Evolutionary conservation across 2,888 invertebrate species (phyloP), one percentile per base, ranked within the genome.

Genomic region (Ophonus ardosiacus): DNA sequence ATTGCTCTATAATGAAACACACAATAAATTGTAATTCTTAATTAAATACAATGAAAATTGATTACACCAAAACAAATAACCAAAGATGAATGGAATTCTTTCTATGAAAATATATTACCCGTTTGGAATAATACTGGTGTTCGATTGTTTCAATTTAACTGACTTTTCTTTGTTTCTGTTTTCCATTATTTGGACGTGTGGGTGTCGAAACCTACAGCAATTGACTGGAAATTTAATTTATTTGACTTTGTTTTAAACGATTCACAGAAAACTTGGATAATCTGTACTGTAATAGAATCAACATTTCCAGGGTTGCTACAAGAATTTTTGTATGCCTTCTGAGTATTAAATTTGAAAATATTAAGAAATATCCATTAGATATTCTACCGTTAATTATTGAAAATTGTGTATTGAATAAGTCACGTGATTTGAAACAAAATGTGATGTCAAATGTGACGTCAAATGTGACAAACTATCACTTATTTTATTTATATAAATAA

Each of bases 111-210:
- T 59, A 59, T 59, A 59, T 59, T 59, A 59, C 59, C 1, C 17
- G 17, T 59, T 17, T 59, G 3, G 59, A 59, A 51, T 51, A 51
- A 51, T 51, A 51, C 13, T 59, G 17, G 2, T 59, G 59, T 59
- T 17, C 59, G 7, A 59, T 15, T 17, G 59, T 15, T 17, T 59
- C 18, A 59, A 59, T 59, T 59, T 7, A 17, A 7, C 59, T 17
- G 59, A 59, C 59, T 59, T 17, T 59, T 17, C 59, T 59, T 59
- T 59, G 59, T 59, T 59, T 59, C 59, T 17, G 8, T 59, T 59
- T 17, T 59, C 59, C 59, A 59, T 59, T 59, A 59, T 59, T 59
- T 59, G 18, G n/a, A 17, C 18, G 59, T 59, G 59, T 59, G 59
- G 59, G 59, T 59, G 59, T 59, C 13, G 59, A 59, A 17, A 0